Evolutionary conservation across 2,888 invertebrate genomes (phyloP).

Genomic region (Aspidapion aeneum): DNA sequence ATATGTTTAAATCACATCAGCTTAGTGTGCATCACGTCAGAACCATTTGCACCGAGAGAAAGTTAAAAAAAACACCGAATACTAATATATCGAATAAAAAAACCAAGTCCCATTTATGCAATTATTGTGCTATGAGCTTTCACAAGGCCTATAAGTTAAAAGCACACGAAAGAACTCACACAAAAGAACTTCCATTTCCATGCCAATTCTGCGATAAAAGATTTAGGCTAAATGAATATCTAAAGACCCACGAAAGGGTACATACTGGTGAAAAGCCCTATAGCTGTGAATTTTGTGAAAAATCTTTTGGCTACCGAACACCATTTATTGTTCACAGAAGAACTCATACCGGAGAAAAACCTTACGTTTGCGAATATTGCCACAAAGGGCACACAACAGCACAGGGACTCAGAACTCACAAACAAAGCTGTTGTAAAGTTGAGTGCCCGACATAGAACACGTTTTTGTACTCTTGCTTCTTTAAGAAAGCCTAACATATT

Average conservation of each 20-base stretch:
- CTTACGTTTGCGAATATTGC: slow-evolving; percentile 42
- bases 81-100: no score
- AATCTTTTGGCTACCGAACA: slow-evolving; percentile 50
- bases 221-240: slow-evolving; percentile 41
- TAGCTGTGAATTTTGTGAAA: slow-evolving; percentile 40
- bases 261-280: slow-evolving; percentile 54
- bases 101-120: slow-evolving; percentile 36
- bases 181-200: slow-evolving; percentile 42
- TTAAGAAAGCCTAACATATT: no score
- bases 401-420: no score
- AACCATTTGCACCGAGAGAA: no score
- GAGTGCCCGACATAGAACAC: no score
- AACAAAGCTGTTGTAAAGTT: no score
- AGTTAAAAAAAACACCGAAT: no score
- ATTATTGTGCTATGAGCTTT: slow-evolving; percentile 38
- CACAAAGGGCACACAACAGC: slow-evolving; percentile 53
- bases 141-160: slow-evolving; percentile 33
- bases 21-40: background rate
- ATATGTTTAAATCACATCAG: background rate
- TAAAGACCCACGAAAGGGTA: slow-evolving; percentile 31
- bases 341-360: slow-evolving; percentile 42
- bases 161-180: slow-evolving; percentile 45
- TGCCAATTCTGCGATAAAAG: slow-evolving; percentile 47
- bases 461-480: no score
- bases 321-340: slow-evolving; percentile 40